These are phyloP conservation scores for Gobius niger DNA, from an alignment of 2,113 vertebrate species.

Conservation along the genomic window DNA sequence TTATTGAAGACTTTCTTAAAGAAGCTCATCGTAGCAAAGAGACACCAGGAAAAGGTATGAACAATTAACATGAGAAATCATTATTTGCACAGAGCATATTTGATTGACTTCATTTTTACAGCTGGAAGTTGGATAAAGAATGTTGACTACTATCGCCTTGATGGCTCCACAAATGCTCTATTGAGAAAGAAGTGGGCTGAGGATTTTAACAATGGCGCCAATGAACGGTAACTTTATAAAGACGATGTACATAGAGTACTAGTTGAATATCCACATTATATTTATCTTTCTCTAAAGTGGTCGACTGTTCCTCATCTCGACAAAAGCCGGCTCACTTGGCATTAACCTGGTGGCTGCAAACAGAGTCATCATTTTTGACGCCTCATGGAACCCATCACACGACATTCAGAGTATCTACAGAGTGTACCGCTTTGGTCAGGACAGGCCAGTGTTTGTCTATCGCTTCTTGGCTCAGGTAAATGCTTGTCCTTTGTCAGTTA, in stretches of 20 bases:
- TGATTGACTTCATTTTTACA: conserved; percentile 48
- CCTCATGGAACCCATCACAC: conserved; percentile 96
- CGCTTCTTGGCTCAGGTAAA: conserved; percentile 95
- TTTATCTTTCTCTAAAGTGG: conserved; percentile 74
- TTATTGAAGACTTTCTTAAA: conserved; percentile 92
- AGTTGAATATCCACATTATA: background rate
- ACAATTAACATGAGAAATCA: background rate
- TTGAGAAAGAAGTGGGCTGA: conserved; percentile 91
- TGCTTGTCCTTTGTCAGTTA: background rate
- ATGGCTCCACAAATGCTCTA: conserved; percentile 84
- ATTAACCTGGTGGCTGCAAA: conserved; percentile 96
- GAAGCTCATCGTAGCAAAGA: conserved; percentile 80
- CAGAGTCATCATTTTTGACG: conserved; percentile 95
- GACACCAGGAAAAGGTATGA: conserved; percentile 83
- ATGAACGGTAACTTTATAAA: conserved; percentile 79
- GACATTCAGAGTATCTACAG: conserved; percentile 98
- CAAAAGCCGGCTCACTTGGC: conserved; percentile 92
- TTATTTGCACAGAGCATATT: background rate
- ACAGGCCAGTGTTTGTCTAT: conserved; percentile 91
- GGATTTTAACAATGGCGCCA: conserved; percentile 86
- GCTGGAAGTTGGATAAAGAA: conserved; percentile 89
- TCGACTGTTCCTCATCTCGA: conserved; percentile 96
- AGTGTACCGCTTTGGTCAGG: conserved; percentile 96
- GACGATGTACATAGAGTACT: too few relatives aligned
- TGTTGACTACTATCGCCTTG: conserved; percentile 93